Conservation (phyloP, 1,140 invertebrate genomes). For the Camponotus vicinus region DNA sequence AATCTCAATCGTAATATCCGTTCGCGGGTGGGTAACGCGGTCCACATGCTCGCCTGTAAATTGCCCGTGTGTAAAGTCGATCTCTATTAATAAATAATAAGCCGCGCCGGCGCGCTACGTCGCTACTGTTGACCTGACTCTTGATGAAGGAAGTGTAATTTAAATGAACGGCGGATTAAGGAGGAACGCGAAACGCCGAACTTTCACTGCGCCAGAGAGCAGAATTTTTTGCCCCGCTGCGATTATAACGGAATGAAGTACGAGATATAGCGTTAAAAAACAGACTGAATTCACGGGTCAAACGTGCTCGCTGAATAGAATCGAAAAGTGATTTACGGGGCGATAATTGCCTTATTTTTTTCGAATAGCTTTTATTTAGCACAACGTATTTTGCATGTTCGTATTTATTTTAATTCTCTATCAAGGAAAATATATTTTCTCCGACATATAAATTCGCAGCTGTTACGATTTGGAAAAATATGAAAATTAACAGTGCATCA, state of each 20-base stretch:
- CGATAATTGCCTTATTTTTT: background rate
- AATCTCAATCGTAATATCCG: conserved; percentile 23
- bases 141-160: conserved; percentile 46
- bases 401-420: background rate
- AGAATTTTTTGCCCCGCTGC: conserved; percentile 9
- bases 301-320: background rate
- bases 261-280: conserved; percentile 1
- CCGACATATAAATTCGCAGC: background rate
- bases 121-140: conserved; percentile 45
- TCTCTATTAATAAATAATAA: conserved; percentile 57
- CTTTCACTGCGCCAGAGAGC: conserved; percentile 24
- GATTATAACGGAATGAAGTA: background rate
- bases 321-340: background rate
- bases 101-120: conserved; percentile 8
- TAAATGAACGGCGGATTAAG: conserved; percentile 36
- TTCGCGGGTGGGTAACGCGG: background rate
- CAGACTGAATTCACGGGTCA: background rate
- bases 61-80: background rate
- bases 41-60: background rate
- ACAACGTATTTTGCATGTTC: background rate
- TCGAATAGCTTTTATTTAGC: background rate
- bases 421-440: background rate
- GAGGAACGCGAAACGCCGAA: conserved; percentile 7
- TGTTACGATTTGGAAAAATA: background rate
- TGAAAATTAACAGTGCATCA: background rate